Evolutionary conservation across 2,888 invertebrate genomes (phyloP).

Genomic region (Lasioglossum calceatum): DNA sequence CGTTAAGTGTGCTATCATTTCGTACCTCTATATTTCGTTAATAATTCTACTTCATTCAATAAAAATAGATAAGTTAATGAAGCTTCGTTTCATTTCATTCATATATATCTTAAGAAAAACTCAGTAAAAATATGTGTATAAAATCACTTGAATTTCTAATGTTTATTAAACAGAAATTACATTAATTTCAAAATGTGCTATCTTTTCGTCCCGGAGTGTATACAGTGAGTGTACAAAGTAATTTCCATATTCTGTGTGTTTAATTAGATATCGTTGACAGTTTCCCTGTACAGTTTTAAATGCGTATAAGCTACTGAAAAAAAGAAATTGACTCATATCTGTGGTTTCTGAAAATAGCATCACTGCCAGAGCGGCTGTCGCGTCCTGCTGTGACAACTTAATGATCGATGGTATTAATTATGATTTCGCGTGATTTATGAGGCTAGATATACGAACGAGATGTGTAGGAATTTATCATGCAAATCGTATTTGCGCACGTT

Average conservation of each 20-base stretch:
- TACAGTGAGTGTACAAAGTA: background rate
- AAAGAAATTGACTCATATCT: background rate
- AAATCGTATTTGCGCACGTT: background rate
- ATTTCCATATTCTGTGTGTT: background rate
- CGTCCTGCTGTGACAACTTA: conserved; percentile 20
- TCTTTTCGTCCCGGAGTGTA: no score
- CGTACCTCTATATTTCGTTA: no score
- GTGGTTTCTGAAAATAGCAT: background rate
- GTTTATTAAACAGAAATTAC: no score
- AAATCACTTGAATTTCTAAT: no score
- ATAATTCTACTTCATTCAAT: no score
- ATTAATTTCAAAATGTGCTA: no score
- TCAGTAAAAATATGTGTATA: no score
- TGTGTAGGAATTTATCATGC: background rate
- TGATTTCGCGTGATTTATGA: conserved; percentile 38
- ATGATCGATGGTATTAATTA: conserved; percentile 49
- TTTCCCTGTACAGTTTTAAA: background rate
- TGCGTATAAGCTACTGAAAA: background rate
- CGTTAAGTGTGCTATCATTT: no score
- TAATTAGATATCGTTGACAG: background rate
- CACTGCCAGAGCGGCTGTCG: background rate
- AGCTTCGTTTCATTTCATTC: no score
- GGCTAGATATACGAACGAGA: background rate
- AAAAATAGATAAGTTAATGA: no score
- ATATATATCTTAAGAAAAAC: no score